Percentiles rank a stretch among this genome's conserved stretches.
Conservation (phyloP, 2,797 vertebrate genomes). For the Leucoraja ocellata region DNA sequence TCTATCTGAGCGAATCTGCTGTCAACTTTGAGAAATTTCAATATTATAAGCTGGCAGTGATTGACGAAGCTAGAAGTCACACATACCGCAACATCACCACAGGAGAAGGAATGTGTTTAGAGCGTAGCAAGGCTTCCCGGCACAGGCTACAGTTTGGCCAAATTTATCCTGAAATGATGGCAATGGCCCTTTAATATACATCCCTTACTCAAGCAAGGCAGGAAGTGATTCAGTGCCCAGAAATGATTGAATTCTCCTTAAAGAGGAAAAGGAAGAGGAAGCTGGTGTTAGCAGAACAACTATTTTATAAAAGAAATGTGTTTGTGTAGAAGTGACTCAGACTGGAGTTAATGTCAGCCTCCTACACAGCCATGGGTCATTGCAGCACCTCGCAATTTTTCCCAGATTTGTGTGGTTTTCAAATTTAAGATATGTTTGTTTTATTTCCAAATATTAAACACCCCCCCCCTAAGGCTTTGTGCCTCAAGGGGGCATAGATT, state of each 20-base stretch:
- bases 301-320: conserved; percentile 18
- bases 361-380: conserved; percentile 3
- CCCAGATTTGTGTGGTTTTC: conserved; percentile 12
- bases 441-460: not conserved
- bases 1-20: not conserved
- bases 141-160: not conserved
- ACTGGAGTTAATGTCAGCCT: conserved; percentile 10
- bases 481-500: not conserved
- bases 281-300: not conserved
- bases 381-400: not conserved
- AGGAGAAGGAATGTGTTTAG: not conserved
- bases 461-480: not conserved
- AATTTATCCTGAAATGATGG: not conserved
- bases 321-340: conserved; percentile 26
- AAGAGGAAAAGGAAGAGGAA: conserved; percentile 34
- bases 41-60: not conserved
- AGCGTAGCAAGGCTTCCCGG: not conserved
- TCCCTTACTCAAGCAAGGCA: not conserved
- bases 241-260: conserved; percentile 33
- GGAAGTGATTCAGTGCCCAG: conserved; percentile 38
- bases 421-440: not conserved
- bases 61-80: not conserved
- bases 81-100: not conserved
- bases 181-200: not conserved
- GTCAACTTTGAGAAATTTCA: not conserved